Base-by-base conservation (phyloP, 2,113 vertebrate genomes). In the Protobothrops flavoviridis region DNA sequence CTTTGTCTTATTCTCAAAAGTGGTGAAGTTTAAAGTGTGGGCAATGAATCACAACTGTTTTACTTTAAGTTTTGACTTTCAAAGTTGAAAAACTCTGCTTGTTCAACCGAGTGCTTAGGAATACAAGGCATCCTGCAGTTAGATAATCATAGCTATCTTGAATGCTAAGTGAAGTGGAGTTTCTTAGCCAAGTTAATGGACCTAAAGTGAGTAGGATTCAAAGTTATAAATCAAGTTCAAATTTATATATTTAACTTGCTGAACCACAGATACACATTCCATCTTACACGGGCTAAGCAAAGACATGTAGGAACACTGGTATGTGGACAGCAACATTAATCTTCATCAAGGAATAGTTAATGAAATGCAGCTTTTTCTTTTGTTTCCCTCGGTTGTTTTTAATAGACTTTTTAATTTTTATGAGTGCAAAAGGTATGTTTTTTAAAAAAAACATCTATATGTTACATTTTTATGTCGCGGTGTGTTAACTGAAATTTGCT, bases 1-100 rank as follows among this genome's bases (percentile, higher is more conserved):
- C 56, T 57, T 50, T 92, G 91, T 9, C 24, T 90, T n/a, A 15
- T n/a, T 88, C 29, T 69, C 91, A 48, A 11, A 95, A 94, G 23
- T n/a, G 59, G 13, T 48, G 33, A 81, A 93, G 85, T 15, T 81
- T 81, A 43, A 43, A 43, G 33, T 43, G 12, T n/a, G 33, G 12
- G 13, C 13, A 69, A n/a, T 69, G 57, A 94, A 55, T 61, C 64
- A 53, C 88, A 57, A 43, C 17, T 81, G 33, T 81, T 81, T 81
- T 43, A 17, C 20, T 81, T 81, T 43, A 43, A 43, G 17, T 81
- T 81, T 43, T 43, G 33, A 3, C 33, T 81, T 43, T 43, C 20
- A 43, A 81, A 81, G 17, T 81, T 9, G 17, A 81, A 81, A 81
- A 39, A n/a, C 29, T 39, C 20, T 39, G 17, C 17, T 45, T 56